Base-by-base conservation (phyloP, 1,140 invertebrate genomes). In the Drosophila parvula region DNA sequence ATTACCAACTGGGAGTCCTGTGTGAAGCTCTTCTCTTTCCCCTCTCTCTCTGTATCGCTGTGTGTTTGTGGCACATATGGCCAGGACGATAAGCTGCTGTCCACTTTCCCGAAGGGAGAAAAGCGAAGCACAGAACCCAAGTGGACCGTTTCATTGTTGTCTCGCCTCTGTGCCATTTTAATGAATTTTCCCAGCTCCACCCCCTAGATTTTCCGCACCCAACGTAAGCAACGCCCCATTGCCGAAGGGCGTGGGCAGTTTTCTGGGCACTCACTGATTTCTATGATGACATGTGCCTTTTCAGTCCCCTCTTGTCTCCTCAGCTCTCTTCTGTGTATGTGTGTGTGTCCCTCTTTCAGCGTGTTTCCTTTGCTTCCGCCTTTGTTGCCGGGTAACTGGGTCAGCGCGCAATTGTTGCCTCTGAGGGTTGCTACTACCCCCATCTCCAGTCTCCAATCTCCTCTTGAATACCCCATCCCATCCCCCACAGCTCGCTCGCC, bases 311-410 rank as follows among this genome's bases (percentile, higher is more conserved):
- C 45, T 27, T 57, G 27, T 59, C 56, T 44, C 57, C 40, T 43
- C 40, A 22, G 22, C 38, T 40, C 18, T 51, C 1, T 50, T 28
- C 7, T n/a, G 0, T 34, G n/a, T 34, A 11, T 48, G 14, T n/a
- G 11, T 34, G n/a, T 53, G 50, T 64, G 64, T 67, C 76, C 75
- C 81, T 68, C 83, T 82, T 88, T 88, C 84, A 80, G 59, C 81
- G 79, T 71, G 85, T 84, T 88, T 89, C 84, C 80, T 89, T 89
- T 89, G 84, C 84, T 89, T 89, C 80, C 84, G 84, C 85, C 84
- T 88, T 90, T 90, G 84, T 88, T 88, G 84, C 84, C 84, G 85
- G 84, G 84, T 88, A 88, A 88, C 84, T 88, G 84, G 84, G 84
- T 88, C 84, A 88, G 77, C 84, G 80, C 77, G 84, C 80, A 89